Evolutionary conservation across 2,888 invertebrate genomes (phyloP).

Genomic region (Syritta pipiens): DNA sequence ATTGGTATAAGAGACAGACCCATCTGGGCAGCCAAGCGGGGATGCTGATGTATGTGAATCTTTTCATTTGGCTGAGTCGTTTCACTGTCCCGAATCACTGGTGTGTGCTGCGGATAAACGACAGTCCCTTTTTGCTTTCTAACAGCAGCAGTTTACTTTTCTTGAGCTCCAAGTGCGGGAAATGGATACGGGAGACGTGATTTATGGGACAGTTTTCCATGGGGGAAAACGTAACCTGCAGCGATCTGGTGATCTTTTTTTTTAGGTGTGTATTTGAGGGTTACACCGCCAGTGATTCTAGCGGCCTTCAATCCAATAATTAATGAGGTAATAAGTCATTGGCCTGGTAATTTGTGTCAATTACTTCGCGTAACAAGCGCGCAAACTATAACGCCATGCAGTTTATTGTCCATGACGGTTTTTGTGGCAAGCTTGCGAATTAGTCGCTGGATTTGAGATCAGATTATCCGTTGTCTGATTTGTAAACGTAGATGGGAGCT

Average conservation of each 20-base stretch:
- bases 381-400: too few species aligned
- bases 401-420: too few species aligned
- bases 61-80: conserved; percentile 56
- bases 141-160: conserved; percentile 32
- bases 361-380: not conserved
- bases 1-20: conserved; percentile 25
- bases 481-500: too few species aligned
- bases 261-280: too few species aligned
- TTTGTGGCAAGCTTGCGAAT: too few species aligned
- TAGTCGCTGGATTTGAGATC: too few species aligned
- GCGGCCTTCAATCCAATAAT: not conserved
- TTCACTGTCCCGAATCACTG: conserved; percentile 58
- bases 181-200: conserved; percentile 35
- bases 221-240: conserved; percentile 29
- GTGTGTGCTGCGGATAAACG: conserved; percentile 9
- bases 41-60: conserved; percentile 37
- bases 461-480: too few species aligned
- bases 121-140: conserved; percentile 63
- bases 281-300: not conserved
- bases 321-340: not conserved
- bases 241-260: too few species aligned
- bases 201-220: conserved; percentile 38
- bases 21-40: conserved; percentile 54
- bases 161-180: not conserved
- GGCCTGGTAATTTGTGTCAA: not conserved